phyloP scores from a whole-genome alignment of 2,113 vertebrate species.

The Seriola rivoliana region DNA sequence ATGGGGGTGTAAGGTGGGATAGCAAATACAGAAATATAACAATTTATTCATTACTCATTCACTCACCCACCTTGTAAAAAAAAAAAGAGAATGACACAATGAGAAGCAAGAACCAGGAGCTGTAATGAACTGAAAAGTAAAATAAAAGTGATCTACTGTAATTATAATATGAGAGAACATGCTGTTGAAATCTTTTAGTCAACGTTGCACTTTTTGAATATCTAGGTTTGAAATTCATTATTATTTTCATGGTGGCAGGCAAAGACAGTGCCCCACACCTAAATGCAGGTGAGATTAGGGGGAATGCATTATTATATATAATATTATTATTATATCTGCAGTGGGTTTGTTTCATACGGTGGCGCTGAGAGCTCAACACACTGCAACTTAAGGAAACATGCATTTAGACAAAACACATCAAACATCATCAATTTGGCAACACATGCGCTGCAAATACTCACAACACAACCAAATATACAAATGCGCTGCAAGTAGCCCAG shows the following conservation, averaged over 20 bases:
- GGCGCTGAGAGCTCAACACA: too few species aligned
- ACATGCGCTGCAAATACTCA: too few species aligned
- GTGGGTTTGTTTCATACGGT: not conserved
- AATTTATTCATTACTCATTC: constrained; percentile 54
- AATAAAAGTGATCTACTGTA: not conserved
- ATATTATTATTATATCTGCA: not conserved
- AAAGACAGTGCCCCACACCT: not conserved
- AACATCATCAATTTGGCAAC: too few species aligned
- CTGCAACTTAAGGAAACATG: too few species aligned
- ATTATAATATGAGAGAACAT: not conserved
- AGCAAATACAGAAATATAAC: constrained; percentile 31
- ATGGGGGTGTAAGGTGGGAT: constrained; percentile 37
- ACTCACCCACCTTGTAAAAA: constrained; percentile 25
- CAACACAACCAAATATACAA: too few species aligned
- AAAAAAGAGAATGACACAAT: constrained; percentile 7
- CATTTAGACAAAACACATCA: too few species aligned
- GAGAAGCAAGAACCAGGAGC: constrained; percentile 3
- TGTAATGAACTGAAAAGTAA: constrained; percentile 9
- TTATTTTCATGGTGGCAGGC: not conserved
- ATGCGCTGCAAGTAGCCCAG: too few species aligned
- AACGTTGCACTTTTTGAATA: too few species aligned
- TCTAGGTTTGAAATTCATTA: not conserved
- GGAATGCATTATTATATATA: not conserved
- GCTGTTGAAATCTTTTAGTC: not conserved
- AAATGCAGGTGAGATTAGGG: not conserved